Evolutionary conservation across 2,113 vertebrate genomes (phyloP), one percentile per base, ranked within the genome.

Genomic region (Nothocercus julius): DNA sequence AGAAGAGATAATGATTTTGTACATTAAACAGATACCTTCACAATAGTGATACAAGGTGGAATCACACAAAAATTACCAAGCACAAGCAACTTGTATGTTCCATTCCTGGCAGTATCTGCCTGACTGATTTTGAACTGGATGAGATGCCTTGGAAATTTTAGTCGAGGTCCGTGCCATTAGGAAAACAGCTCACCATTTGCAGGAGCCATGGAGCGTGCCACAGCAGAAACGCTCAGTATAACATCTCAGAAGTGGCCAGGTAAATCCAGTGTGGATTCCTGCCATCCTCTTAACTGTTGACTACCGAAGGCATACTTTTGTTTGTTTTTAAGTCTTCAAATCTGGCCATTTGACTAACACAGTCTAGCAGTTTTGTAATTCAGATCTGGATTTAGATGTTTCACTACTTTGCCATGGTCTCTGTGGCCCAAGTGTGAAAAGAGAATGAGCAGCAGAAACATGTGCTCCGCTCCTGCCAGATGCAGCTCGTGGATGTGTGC

Each of bases 11-110:
- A 8, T 70, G 7, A 1, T 47, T 92, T 77, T 79, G 4, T 62
- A 76, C 88, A 73, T 79, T 76, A 87, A 68, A 79, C 38, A 89
- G 34, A 81, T 19, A 49, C 7, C 12, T 91, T n/a, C 59, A 67
- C 32, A 32, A 8, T 44, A 62, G 42, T 27, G 12, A n/a, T 42
- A 47, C 7, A 58, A 73, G 5, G 58, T 30, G 30, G 24, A 87
- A 67, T 66, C 27, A 69, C 30, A n/a, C 20, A 82, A 73, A 68
- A 5, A 45, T 40, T 17, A 38, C n/a, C 68, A 77, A 63, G 45
- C 66, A 68, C 40, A 32, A 32, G 54, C 19, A 68, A 42, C 27
- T 30, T 20, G 28, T 12, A 28, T 30, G 42, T 19, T 19, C 32
- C 66, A 22, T 68, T 68, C 42, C 28, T 45, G 12, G 44, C 42